Percentiles rank a stretch among this genome's conserved stretches.
Evolutionary conservation across 2,113 vertebrate genomes (phyloP).

Genomic region (Seriola dumerili): DNA sequence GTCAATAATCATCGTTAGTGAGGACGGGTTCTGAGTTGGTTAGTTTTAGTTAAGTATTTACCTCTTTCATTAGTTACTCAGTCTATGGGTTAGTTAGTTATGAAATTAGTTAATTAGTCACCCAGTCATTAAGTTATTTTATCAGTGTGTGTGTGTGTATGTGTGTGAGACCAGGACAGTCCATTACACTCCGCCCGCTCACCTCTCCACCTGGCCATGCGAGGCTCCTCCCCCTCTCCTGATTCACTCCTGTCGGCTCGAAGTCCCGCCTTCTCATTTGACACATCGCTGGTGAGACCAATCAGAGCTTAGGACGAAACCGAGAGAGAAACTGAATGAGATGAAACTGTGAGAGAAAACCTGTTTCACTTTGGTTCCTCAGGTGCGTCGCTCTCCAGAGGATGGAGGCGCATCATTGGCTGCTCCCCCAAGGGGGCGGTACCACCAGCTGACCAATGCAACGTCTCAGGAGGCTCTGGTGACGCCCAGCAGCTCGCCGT

Average conservation of each 20-base stretch:
- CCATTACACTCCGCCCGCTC: slow-evolving; percentile 83
- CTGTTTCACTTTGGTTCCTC: neutral
- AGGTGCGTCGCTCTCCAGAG: slow-evolving; percentile 81
- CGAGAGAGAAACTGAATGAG: too few relatives aligned
- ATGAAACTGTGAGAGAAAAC: neutral
- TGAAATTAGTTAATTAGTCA: too few relatives aligned
- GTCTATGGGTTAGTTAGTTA: too few relatives aligned
- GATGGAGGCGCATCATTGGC: slow-evolving; percentile 78
- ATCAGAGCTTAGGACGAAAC: neutral
- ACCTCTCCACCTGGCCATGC: slow-evolving; percentile 82
- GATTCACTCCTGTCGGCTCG: slow-evolving; percentile 77
- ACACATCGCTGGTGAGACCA: slow-evolving; percentile 77
- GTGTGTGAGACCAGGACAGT: slow-evolving; percentile 76
- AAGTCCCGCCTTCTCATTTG: slow-evolving; percentile 86
- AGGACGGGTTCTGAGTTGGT: neutral
- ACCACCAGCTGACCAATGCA: slow-evolving; percentile 88
- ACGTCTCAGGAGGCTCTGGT: slow-evolving; percentile 89
- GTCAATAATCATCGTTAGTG: too few relatives aligned
- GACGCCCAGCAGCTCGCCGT: slow-evolving; percentile 80
- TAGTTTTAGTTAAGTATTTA: too few relatives aligned
- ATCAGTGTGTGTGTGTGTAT: neutral
- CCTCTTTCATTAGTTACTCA: too few relatives aligned
- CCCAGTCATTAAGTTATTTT: too few relatives aligned
- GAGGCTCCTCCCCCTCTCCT: slow-evolving; percentile 80
- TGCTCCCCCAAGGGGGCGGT: slow-evolving; percentile 82